Base-by-base conservation (phyloP, 2,888 invertebrate species). In the Agrochola lychnidis region DNA sequence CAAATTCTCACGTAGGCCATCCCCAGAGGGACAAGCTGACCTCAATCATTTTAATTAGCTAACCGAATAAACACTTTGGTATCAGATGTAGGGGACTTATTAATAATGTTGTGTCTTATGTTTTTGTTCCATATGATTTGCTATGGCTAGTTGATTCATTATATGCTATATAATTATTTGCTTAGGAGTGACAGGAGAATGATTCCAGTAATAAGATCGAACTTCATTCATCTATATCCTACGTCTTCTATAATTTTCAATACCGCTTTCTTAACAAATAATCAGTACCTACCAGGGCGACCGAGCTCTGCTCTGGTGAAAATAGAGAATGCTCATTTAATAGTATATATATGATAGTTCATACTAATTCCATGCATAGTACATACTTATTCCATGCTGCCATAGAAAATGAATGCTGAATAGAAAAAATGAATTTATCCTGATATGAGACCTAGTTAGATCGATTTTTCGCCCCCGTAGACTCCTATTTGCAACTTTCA, bases 1-100 rank as follows among this genome's bases (percentile, higher is more conserved):
- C 53, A 68, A 63, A 68, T 81, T 42, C 40, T 82, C 64, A 79
- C 64, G 53, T 48, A 61, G 30, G 45, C 14, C 25, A 30, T 6
- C 22, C 48, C 59, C 53, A 25, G 36, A n/a, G 77, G 59, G 69
- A 45, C 30, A 30, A 40, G 45, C 64, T 69, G 69, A 82, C 76
- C 82, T 76, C 68, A 59, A 66, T 76, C 53, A 66, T 66, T 76
- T 82, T 69, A 61, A 79, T 76, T 76, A 76, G 59, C 30, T 53
- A 82, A 76, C 59, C 45, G 59, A 82, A 79, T 66, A 69, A 79
- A 70, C 69, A 82, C 68, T 59, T n/a, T 36, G 64, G 53, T 56
- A 66, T 76, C 64, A 61, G 63, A 40, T 40, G 59, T 64, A 57
- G 19, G 19, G 67, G 68, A 59, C 76, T 56, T 57, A 40, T 53